Percentiles rank a stretch among this genome's conserved stretches.
These are phyloP conservation scores for Corythoichthys intestinalis DNA, from an alignment of 2,113 vertebrate species.

Conservation along the genomic window DNA sequence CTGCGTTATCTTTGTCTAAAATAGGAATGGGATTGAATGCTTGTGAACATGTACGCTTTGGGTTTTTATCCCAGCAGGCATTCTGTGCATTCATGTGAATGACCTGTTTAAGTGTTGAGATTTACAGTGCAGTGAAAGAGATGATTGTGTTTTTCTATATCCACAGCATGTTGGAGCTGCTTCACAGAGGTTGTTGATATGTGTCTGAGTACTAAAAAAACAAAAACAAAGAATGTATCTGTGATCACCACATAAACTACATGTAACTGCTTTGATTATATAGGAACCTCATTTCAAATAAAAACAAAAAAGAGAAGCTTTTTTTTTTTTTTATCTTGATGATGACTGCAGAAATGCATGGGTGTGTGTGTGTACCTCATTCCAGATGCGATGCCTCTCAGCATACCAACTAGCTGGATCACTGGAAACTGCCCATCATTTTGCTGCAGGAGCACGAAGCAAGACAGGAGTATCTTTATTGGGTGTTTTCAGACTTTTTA, in stretches of 20 bases:
- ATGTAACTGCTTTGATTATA: slow-evolving; percentile 8
- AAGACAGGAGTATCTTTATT: slow-evolving; percentile 33
- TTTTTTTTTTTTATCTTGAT: too few relatives aligned
- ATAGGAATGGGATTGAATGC: slow-evolving; percentile 39
- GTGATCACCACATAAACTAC: slow-evolving; percentile 9
- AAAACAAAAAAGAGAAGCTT: neutral
- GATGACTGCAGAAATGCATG: slow-evolving; percentile 1
- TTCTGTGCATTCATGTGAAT: slow-evolving; percentile 6
- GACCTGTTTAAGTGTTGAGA: slow-evolving; percentile 4
- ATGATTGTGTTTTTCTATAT: neutral
- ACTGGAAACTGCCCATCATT: slow-evolving; percentile 95
- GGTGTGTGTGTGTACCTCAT: slow-evolving; percentile 77
- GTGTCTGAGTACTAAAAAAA: neutral
- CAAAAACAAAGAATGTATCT: slow-evolving; percentile 1
- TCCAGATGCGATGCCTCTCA: slow-evolving; percentile 90
- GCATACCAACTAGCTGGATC: slow-evolving; percentile 96
- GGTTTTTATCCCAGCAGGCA: slow-evolving; percentile 28
- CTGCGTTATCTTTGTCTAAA: slow-evolving; percentile 21
- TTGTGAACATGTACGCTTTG: slow-evolving; percentile 23
- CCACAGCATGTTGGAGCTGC: neutral
- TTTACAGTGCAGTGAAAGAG: neutral
- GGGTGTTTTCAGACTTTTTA: slow-evolving; percentile 23
- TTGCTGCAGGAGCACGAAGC: slow-evolving; percentile 75
- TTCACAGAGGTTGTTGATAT: slow-evolving; percentile 13
- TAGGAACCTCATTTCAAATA: slow-evolving; percentile 24